Evolutionary conservation across 2,888 invertebrate genomes (phyloP).

Genomic region (Drosophila gaucha): DNA sequence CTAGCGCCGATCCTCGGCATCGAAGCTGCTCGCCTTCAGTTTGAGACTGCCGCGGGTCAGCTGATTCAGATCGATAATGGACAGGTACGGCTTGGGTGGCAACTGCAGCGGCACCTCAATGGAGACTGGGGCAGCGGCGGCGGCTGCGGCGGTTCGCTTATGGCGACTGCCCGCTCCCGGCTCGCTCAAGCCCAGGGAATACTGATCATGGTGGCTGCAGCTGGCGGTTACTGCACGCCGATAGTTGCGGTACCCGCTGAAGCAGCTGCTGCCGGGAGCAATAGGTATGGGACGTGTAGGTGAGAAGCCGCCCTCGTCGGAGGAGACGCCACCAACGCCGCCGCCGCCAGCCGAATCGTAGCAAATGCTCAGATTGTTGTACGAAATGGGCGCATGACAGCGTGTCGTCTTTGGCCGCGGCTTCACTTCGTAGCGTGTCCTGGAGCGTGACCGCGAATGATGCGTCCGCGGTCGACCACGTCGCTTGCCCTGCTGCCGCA

Average conservation of each 20-base stretch:
- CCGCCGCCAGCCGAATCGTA: constrained; percentile 85
- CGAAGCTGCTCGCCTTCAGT: constrained; percentile 66
- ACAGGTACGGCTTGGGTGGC: constrained; percentile 87
- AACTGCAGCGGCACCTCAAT: constrained; percentile 74
- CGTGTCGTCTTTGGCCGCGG: constrained; percentile 85
- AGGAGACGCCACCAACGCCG: constrained; percentile 81
- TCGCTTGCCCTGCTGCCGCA: constrained; percentile 82
- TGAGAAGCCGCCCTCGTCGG: constrained; percentile 84
- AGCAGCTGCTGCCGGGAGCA: constrained; percentile 79
- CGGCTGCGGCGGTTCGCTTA: constrained; percentile 43
- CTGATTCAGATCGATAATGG: constrained; percentile 90
- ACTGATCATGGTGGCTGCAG: constrained; percentile 79
- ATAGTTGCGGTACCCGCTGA: constrained; percentile 80
- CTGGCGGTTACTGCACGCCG: constrained; percentile 63
- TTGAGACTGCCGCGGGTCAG: constrained; percentile 88
- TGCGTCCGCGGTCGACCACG: constrained; percentile 83
- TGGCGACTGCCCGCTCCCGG: constrained; percentile 35
- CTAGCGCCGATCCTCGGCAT: constrained; percentile 62
- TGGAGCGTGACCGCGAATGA: constrained; percentile 82
- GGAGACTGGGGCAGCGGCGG: constrained; percentile 26
- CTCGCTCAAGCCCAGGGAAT: constrained; percentile 73
- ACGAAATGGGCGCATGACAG: constrained; percentile 85
- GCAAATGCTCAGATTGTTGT: constrained; percentile 86
- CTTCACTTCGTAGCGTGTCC: constrained; percentile 84
- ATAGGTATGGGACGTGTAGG: constrained; percentile 77